Evolutionary conservation across 2,888 invertebrate genomes (phyloP).

Genomic region (Deroplatys truncata): DNA sequence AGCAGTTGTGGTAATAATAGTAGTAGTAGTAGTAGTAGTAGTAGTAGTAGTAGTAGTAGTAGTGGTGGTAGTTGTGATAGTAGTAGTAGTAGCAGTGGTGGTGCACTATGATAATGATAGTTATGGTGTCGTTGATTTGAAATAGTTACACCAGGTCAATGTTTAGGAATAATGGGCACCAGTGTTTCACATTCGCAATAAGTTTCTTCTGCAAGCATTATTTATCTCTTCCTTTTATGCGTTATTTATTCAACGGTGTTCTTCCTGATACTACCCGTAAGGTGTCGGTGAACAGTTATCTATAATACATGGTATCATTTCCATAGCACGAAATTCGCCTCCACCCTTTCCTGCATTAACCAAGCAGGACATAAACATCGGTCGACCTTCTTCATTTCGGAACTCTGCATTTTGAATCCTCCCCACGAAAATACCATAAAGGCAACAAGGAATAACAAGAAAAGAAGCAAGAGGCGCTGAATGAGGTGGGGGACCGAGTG

Average conservation of each 20-base stretch:
- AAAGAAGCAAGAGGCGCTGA: background rate
- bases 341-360: background rate
- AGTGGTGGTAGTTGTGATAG: background rate
- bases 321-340: background rate
- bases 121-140: no score
- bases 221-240: background rate
- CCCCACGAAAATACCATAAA: background rate
- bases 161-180: no score
- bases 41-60: background rate
- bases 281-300: background rate
- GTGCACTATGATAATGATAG: no score
- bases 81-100: no score
- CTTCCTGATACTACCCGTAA: background rate
- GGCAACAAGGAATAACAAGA: slow-evolving; percentile 8
- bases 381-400: slow-evolving; percentile 15
- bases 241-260: background rate
- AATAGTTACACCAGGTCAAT: no score
- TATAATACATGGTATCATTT: background rate
- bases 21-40: no score
- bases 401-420: slow-evolving; percentile 15
- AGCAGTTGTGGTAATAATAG: no score
- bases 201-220: background rate
- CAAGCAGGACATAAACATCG: slow-evolving; percentile 1
- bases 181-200: no score
- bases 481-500: background rate